Evolutionary conservation across 2,888 invertebrate genomes (phyloP), one percentile per base, ranked within the genome.

Genomic region (Xestobium rufovillosum): DNA sequence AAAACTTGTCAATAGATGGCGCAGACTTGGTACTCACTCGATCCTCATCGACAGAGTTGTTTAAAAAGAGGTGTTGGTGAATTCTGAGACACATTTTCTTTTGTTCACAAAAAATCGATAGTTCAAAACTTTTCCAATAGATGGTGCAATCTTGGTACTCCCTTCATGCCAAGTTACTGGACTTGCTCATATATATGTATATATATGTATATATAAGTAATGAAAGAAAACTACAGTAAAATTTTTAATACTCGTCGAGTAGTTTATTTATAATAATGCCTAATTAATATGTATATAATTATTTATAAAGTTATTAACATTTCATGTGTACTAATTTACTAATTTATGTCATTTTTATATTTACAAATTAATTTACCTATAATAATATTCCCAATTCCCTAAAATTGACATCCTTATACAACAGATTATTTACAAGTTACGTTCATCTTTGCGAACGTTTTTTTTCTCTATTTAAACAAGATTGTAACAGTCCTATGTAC

Each of bases 371-470:
- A 63, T 64, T 65, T 65, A 65, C 61, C 63, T 65, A 64, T 55
- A 44, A 48, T 50, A 50, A 48, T 49, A 59, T 56, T 74, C 75
- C 76, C 75, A 71, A 74, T 75, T 75, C 73, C 76, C 75, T 75
- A 76, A 75, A 76, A 76, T 75, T 76, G 75, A 76, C 75, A 73
- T 74, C 73, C 73, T 74, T 75, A 72, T 71, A 75, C 74, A 75
- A 75, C 63, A 64, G 58, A 55, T 39, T 53, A 47, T 52, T 44
- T 49, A 53, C 45, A 50, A 39, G 40, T 44, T 25, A 44, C 43
- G 43, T 47, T 44, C 39, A 49, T 19, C 13, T 13, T 14, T n/a
- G 26, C 11, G 14, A 23, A 19, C 12, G 13, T 23, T 35, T 26
- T 26, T 33, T 6, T 44, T 43, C 43, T 48, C 48, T 50, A 53